Evolutionary conservation across 1,140 invertebrate genomes (phyloP), one percentile per base, ranked within the genome.

Genomic region (Brachionus plicatilis): DNA sequence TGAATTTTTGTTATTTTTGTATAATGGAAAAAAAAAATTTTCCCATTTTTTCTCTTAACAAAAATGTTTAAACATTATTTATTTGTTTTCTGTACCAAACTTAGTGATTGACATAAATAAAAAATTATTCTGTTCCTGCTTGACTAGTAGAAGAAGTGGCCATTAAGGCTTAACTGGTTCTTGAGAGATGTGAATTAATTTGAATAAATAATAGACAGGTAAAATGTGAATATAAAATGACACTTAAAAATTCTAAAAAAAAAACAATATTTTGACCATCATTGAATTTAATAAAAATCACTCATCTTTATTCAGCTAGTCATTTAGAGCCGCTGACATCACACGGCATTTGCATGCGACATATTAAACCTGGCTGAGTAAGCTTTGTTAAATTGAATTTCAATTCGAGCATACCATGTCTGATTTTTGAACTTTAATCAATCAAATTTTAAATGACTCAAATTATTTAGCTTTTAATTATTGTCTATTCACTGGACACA

Each of bases 351-450:
- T 14, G n/a, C 27, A 68, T 33, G 66, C 66, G 33, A 68, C 66
- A 68, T 68, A 68, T 33, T 68, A 68, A 68, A 68, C 66, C 66
- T 68, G 66, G 66, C 29, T 68, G 66, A 68, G 29, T 33, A 14
- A 37, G 29, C 33, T 37, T 68, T 68, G 66, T 68, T 20, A 7
- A 68, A 68, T 60, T 60, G 7, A 60, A 27, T 60, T 24, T 60
- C 53, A 60, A 60, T 60, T 60, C 53, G 17, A 60, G 53, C 53
- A 60, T 60, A 60, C n/a, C 9, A 60, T 60, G 33, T 68, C 66
- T 68, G 66, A 33, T 68, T 41, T 68, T 68, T 68, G 33, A 68
- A 33, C 33, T 68, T 68, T 68, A 68, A 68, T 68, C 66, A 68
- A 68, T 68, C 66, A 68, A 68, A 68, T 20, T 68, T 68, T 33